These are phyloP conservation scores for Aleiodes alternator DNA, from an alignment of 2,888 invertebrate species.

Conservation along the genomic window DNA sequence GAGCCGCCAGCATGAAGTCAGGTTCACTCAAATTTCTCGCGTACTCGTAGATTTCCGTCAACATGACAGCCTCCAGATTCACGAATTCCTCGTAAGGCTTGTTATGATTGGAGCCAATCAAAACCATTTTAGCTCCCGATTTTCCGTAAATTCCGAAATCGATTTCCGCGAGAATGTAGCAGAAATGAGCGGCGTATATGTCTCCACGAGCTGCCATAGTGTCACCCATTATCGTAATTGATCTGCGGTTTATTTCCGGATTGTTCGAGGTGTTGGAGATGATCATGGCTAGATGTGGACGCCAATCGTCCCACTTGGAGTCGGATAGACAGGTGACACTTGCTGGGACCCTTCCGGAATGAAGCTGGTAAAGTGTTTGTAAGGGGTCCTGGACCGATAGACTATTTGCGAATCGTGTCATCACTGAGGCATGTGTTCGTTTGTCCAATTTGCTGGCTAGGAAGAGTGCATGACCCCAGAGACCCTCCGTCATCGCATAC, in stretches of 20 bases:
- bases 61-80: constrained; percentile 90
- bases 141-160: constrained; percentile 77
- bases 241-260: constrained; percentile 86
- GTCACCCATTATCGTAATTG: constrained; percentile 85
- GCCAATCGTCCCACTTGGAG: constrained; percentile 94
- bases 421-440: constrained; percentile 89
- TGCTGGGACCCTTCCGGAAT: constrained; percentile 88
- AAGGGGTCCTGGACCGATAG: constrained; percentile 90
- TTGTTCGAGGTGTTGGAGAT: constrained; percentile 88
- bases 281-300: constrained; percentile 97
- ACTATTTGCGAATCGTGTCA: constrained; percentile 92
- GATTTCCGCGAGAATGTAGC: constrained; percentile 92
- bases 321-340: constrained; percentile 85
- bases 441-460: constrained; percentile 91
- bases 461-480: constrained; percentile 97
- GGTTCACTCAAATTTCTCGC: constrained; percentile 88
- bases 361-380: constrained; percentile 94
- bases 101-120: constrained; percentile 85
- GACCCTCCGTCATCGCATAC: constrained; percentile 90
- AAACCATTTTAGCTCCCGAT: constrained; percentile 82
- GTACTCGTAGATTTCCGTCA: constrained; percentile 97
- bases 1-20: constrained; percentile 83
- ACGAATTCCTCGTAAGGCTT: constrained; percentile 82
- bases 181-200: constrained; percentile 95
- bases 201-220: constrained; percentile 85